phyloP scores from a whole-genome alignment of 2,113 vertebrate genomes.

The Ceyx margarethae region DNA sequence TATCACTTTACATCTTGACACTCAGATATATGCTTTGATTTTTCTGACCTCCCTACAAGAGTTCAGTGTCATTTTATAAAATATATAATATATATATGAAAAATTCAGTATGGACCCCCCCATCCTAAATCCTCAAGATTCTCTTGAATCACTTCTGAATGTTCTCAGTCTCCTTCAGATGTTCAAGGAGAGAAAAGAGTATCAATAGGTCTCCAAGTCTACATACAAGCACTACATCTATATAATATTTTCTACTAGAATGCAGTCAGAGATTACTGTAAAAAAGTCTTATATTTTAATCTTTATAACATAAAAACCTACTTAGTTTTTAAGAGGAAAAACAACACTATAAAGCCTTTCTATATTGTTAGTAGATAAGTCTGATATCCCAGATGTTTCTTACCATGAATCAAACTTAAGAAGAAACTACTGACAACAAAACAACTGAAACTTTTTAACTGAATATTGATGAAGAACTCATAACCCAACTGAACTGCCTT shows the following conservation, averaged over 20 bases:
- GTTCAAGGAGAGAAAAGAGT: not conserved
- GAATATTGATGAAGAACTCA: not conserved
- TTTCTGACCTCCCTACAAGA: not conserved
- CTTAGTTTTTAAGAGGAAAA: not conserved
- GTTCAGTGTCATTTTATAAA: not conserved
- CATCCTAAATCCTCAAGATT: not conserved
- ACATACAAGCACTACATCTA: not conserved
- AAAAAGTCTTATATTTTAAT: not conserved
- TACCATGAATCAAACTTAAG: not conserved
- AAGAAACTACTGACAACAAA: not conserved
- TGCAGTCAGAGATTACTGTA: not conserved
- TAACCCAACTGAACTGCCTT: not conserved
- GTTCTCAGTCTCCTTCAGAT: not conserved
- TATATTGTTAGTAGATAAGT: not conserved
- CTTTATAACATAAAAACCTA: not conserved
- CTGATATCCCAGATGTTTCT: not conserved
- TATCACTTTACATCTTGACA: not conserved
- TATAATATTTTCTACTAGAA: not conserved
- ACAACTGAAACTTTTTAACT: not conserved
- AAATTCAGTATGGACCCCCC: not conserved
- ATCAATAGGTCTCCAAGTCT: not conserved
- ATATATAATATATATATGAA: not conserved
- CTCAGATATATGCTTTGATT: not conserved
- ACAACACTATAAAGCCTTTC: not conserved
- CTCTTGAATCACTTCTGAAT: not conserved